Evolutionary conservation across 92 coral and sea anemone genomes (phyloP).

Genomic region (Pocillopora meandrina): DNA sequence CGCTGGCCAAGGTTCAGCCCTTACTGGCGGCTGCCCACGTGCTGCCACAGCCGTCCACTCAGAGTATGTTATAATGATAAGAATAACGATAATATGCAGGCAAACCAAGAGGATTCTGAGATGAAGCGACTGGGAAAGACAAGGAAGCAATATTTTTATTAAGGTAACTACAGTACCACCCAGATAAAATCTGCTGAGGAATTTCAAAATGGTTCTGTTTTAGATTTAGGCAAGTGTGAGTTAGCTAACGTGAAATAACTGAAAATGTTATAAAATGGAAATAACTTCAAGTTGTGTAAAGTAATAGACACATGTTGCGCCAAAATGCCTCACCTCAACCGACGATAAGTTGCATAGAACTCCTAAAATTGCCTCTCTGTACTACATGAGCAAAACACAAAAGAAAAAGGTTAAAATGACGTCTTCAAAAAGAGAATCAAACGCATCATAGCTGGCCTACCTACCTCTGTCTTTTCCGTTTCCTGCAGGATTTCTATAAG

Average conservation of each 20-base stretch:
- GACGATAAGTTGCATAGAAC: conserved; percentile 87
- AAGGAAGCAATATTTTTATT: background rate
- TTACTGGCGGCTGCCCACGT: conserved; percentile 68
- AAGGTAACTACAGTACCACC: background rate
- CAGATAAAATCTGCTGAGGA: background rate
- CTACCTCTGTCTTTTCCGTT: conserved; percentile 83
- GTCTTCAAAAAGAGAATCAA: background rate
- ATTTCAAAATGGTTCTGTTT: too few relatives aligned
- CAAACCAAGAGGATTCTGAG: conserved; percentile 80
- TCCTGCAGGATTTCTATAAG: conserved; percentile 84
- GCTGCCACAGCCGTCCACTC: conserved; percentile 92
- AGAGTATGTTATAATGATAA: conserved; percentile 82
- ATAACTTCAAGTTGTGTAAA: too few relatives aligned
- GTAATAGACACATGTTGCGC: background rate
- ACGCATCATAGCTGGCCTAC: background rate
- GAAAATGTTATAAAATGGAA: too few relatives aligned
- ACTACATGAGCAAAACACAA: conserved; percentile 51
- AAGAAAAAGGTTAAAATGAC: background rate
- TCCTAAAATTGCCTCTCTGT: conserved; percentile 75
- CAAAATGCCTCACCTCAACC: conserved; percentile 65
- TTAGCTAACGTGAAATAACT: too few relatives aligned
- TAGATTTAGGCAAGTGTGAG: too few relatives aligned
- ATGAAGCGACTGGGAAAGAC: conserved; percentile 70
- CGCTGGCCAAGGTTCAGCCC: conserved; percentile 75
- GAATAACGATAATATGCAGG: conserved; percentile 81